Conservation (phyloP, 2,888 invertebrate species). For the Drosophila anomelani region DNA sequence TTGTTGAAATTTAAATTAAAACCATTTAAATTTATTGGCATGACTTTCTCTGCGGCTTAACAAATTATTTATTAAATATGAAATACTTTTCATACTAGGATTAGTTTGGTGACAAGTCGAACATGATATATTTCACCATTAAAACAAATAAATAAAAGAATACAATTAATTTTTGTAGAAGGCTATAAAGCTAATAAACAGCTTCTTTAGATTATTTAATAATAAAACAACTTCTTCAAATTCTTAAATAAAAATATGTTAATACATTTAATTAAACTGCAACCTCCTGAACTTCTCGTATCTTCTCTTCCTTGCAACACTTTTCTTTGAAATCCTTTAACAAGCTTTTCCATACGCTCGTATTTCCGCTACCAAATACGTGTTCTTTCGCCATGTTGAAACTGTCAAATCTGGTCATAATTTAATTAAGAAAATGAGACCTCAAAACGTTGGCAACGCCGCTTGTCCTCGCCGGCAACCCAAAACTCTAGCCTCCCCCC, state of each 20-base stretch:
- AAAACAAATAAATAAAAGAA: not conserved
- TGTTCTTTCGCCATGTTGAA: conserved; percentile 50
- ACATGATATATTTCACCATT: not conserved
- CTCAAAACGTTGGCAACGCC: conserved; percentile 63
- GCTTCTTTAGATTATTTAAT: not conserved
- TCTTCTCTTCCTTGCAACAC: no score
- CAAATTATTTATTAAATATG: not conserved
- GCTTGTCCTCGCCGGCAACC: conserved; percentile 33
- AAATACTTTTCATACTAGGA: not conserved
- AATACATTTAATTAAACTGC: not conserved
- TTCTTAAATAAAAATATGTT: not conserved
- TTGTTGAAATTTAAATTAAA: not conserved
- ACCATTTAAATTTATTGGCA: not conserved
- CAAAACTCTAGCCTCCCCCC: conserved; percentile 19
- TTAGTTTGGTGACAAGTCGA: not conserved
- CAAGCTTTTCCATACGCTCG: conserved; percentile 19
- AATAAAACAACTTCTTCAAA: not conserved
- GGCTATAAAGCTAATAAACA: no score
- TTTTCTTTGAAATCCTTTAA: conserved; percentile 3
- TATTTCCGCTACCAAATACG: conserved; percentile 19
- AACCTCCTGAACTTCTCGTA: not conserved
- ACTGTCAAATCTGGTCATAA: conserved; percentile 68
- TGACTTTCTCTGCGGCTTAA: not conserved
- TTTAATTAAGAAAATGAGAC: conserved; percentile 80
- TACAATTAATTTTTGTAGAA: no score